Conservation (phyloP, 2,113 vertebrate species). For the Larimichthys polyactis region DNA sequence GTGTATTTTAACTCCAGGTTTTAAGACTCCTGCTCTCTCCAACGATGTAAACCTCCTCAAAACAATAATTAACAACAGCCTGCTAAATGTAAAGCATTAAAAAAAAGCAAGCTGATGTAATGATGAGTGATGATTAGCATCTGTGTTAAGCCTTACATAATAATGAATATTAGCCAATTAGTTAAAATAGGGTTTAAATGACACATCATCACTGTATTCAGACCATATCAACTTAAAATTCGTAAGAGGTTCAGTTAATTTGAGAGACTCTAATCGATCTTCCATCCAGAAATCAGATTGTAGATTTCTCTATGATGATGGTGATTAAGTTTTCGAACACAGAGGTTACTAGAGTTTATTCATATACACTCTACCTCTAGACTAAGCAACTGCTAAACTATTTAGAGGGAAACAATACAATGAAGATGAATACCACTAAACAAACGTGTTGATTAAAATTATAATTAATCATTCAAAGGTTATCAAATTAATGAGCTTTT, state of each 20-base stretch:
- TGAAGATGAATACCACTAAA: slow-evolving; percentile 9
- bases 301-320: slow-evolving; percentile 1
- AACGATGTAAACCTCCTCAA: background rate
- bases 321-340: background rate
- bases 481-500: background rate
- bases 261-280: background rate
- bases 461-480: background rate
- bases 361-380: background rate
- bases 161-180: background rate
- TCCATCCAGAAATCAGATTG: slow-evolving; percentile 1
- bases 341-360: slow-evolving; percentile 44
- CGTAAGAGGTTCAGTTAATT: background rate
- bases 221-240: background rate
- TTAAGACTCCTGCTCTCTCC: background rate
- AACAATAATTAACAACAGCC: background rate
- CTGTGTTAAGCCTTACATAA: background rate
- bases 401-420: slow-evolving; percentile 16
- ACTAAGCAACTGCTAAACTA: background rate
- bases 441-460: background rate
- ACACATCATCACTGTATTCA: background rate
- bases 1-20: background rate
- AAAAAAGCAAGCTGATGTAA: background rate
- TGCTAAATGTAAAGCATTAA: background rate
- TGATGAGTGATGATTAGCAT: background rate
- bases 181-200: background rate